Percentiles rank a stretch among this genome's conserved stretches.
Evolutionary conservation across 2,113 vertebrate genomes (phyloP).

Genomic region (Bujurquina vittata): DNA sequence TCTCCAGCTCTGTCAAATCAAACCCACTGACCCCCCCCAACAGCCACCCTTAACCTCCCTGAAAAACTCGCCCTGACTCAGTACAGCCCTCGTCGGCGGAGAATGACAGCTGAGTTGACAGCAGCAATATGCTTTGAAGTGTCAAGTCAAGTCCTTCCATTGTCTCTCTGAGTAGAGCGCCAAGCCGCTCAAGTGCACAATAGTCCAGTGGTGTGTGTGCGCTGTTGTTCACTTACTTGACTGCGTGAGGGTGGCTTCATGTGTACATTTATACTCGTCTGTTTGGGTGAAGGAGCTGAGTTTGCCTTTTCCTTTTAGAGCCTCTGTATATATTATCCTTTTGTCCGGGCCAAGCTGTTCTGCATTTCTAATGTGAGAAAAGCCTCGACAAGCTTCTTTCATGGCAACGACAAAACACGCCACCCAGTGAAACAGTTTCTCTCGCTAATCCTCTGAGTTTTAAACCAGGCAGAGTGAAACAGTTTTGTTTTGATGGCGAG

Average conservation of each 20-base stretch:
- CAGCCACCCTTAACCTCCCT: slow-evolving; percentile 59
- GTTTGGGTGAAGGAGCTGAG: slow-evolving; percentile 57
- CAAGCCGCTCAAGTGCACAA: slow-evolving; percentile 66
- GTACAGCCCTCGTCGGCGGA: slow-evolving; percentile 77
- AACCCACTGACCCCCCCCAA: slow-evolving; percentile 26
- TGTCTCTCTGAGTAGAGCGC: slow-evolving; percentile 79
- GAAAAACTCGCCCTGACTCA: slow-evolving; percentile 66
- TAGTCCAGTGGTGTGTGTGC: slow-evolving; percentile 40
- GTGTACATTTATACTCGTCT: slow-evolving; percentile 54
- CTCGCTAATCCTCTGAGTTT: slow-evolving; percentile 60
- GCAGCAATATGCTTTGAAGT: slow-evolving; percentile 96
- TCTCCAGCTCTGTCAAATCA: slow-evolving; percentile 54
- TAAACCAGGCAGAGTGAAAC: slow-evolving; percentile 28
- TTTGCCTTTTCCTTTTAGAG: slow-evolving; percentile 58
- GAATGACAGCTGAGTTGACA: slow-evolving; percentile 91
- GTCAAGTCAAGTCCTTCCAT: slow-evolving; percentile 90
- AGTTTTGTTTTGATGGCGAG: slow-evolving; percentile 41
- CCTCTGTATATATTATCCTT: slow-evolving; percentile 72
- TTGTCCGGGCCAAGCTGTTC: slow-evolving; percentile 59
- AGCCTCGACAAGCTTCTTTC: slow-evolving; percentile 57
- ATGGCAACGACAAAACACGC: slow-evolving; percentile 39
- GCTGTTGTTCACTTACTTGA: slow-evolving; percentile 44
- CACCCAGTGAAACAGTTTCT: slow-evolving; percentile 53
- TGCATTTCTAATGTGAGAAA: slow-evolving; percentile 74
- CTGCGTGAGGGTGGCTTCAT: slow-evolving; percentile 39